Percentiles rank a stretch among this genome's conserved stretches.
phyloP scores from a whole-genome alignment of 2,113 vertebrate species.

The Barbus barbus region DNA sequence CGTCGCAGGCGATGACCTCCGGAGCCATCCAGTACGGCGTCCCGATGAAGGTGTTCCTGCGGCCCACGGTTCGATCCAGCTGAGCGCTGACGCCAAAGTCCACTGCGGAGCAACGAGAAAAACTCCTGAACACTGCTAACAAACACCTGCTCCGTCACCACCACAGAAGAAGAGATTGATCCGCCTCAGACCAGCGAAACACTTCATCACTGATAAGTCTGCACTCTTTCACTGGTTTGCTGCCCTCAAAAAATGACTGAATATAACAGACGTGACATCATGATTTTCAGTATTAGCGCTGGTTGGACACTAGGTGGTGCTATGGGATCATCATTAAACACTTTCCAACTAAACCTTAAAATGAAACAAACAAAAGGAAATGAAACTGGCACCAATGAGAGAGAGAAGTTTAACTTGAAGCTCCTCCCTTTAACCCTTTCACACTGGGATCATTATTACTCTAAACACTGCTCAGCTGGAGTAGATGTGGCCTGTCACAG shows the following conservation, averaged over 20 bases:
- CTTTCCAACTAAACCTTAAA: background rate
- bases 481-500: background rate
- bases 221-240: too few relatives aligned
- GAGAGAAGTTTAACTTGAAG: too few relatives aligned
- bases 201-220: too few relatives aligned
- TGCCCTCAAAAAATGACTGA: background rate
- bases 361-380: background rate
- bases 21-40: slow-evolving; percentile 99
- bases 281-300: too few relatives aligned
- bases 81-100: slow-evolving; percentile 98
- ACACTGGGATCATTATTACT: background rate
- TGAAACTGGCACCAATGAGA: background rate
- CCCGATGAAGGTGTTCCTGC: slow-evolving; percentile 97
- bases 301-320: too few relatives aligned
- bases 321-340: background rate
- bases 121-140: background rate
- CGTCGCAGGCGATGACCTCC: slow-evolving; percentile 97
- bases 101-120: slow-evolving; percentile 72
- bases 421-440: background rate
- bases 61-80: slow-evolving; percentile 93
- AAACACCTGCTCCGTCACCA: background rate
- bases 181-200: too few relatives aligned
- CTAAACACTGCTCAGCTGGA: background rate
- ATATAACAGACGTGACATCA: background rate
- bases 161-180: background rate